Conservation (phyloP, 92 coral and sea anemone genomes). For the Bergia puertoricense region DNA sequence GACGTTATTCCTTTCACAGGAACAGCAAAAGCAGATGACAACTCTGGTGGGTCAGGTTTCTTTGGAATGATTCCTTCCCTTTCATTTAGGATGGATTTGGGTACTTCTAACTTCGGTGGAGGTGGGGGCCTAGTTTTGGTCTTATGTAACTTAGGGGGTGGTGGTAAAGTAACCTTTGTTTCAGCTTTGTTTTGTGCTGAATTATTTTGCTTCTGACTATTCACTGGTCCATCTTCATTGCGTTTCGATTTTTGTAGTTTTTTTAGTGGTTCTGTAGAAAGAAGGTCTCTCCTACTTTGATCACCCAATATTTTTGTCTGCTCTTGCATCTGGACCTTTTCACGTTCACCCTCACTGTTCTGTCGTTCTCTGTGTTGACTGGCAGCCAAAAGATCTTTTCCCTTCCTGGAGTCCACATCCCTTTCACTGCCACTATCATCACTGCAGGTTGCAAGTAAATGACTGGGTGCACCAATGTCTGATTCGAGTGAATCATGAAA, state of each 20-base stretch:
- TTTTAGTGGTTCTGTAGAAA: constrained; percentile 5
- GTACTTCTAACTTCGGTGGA: constrained; percentile 82
- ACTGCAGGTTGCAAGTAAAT: constrained; percentile 57
- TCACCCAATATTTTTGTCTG: constrained; percentile 5
- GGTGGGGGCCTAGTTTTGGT: constrained; percentile 79
- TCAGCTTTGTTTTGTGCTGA: constrained; percentile 40
- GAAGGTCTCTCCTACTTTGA: constrained; percentile 37
- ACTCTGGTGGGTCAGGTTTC: constrained; percentile 46
- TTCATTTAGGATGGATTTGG: constrained; percentile 79
- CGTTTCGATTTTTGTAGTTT: constrained; percentile 17
- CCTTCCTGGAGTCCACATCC: constrained; percentile 42
- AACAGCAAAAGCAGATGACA: constrained; percentile 31
- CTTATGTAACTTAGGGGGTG: constrained; percentile 79
- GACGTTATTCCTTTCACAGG: constrained; percentile 17
- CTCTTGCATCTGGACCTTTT: constrained; percentile 28
- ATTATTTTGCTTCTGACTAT: constrained; percentile 38
- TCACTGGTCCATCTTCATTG: constrained; percentile 19
- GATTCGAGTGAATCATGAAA: constrained; percentile 73
- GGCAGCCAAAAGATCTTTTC: constrained; percentile 30
- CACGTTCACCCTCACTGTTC: constrained; percentile 48
- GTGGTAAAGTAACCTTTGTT: constrained; percentile 50
- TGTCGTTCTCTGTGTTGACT: constrained; percentile 48
- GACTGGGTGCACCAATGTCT: constrained; percentile 66
- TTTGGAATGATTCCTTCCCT: constrained; percentile 81
- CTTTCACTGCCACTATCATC: constrained; percentile 68